phyloP scores from a whole-genome alignment of 2,888 invertebrate genomes.

The Lasioglossum lativentre region DNA sequence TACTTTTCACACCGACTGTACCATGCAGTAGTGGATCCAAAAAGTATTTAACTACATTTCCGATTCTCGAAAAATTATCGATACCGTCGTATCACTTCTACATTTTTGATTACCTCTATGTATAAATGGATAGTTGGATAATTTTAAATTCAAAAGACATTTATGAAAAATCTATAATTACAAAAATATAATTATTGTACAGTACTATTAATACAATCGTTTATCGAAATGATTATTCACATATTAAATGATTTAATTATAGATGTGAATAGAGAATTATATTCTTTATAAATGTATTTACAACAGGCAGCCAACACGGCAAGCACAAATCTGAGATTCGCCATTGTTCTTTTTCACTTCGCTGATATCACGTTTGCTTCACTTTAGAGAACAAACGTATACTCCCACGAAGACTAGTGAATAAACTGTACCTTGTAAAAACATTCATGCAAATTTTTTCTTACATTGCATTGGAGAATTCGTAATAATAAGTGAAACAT shows the following conservation, averaged over 20 bases:
- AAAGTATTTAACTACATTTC: too few relatives aligned
- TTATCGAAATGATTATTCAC: neutral
- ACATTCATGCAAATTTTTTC: neutral
- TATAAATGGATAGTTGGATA: too few relatives aligned
- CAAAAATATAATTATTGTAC: too few relatives aligned
- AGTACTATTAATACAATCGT: too few relatives aligned
- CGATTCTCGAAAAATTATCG: too few relatives aligned
- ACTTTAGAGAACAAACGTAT: neutral
- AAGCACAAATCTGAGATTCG: neutral
- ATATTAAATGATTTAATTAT: neutral
- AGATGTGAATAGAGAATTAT: neutral
- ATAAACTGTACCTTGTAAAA: neutral
- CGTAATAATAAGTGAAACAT: neutral
- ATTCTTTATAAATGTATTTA: neutral
- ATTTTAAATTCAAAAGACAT: too few relatives aligned
- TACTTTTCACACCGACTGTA: too few relatives aligned
- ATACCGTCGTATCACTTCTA: too few relatives aligned
- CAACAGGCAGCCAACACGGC: neutral
- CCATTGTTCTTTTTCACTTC: neutral
- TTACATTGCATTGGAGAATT: neutral
- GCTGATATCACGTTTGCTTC: neutral
- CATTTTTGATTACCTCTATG: too few relatives aligned
- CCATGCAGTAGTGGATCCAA: too few relatives aligned
- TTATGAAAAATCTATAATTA: too few relatives aligned
- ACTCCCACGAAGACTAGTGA: neutral